Conservation (phyloP, 2,797 vertebrate genomes). For the Carduelis carduelis region DNA sequence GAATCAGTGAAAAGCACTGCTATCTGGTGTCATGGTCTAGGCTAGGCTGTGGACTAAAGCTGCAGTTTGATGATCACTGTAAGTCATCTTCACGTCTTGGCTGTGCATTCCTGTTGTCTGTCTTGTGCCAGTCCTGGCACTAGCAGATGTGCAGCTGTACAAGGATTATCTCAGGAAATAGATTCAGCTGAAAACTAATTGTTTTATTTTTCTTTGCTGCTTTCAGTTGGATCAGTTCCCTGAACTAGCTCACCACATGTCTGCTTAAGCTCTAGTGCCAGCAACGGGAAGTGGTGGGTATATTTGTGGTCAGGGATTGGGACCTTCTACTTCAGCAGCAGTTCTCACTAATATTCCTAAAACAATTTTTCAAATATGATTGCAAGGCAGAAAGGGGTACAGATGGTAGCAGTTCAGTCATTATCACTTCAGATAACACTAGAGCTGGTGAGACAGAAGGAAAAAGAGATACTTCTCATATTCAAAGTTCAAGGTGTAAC, state of each 20-base stretch:
- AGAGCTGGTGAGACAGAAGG: not conserved
- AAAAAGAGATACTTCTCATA: not conserved
- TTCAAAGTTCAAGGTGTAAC: not conserved
- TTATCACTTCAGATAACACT: not conserved
- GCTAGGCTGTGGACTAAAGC: not conserved
- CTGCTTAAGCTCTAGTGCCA: not conserved
- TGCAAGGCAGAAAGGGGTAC: not conserved
- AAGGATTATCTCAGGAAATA: slow-evolving; percentile 60
- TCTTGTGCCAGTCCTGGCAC: slow-evolving; percentile 33
- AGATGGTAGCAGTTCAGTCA: not conserved
- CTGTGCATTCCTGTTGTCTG: not conserved
- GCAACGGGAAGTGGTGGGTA: not conserved
- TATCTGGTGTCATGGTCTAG: not conserved
- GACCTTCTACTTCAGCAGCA: not conserved
- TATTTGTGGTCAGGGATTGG: not conserved
- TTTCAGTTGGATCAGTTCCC: slow-evolving; percentile 32
- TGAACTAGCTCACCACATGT: slow-evolving; percentile 19
- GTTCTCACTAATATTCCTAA: not conserved
- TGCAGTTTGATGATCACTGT: not conserved
- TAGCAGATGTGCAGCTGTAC: slow-evolving; percentile 35
- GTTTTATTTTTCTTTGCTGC: slow-evolving; percentile 54
- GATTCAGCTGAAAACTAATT: slow-evolving; percentile 53
- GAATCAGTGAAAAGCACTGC: not conserved
- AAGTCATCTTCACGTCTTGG: slow-evolving; percentile 16
- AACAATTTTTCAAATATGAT: not conserved